These are phyloP conservation scores for Synanceia verrucosa DNA, from an alignment of 2,797 vertebrate genomes.

Conservation along the genomic window DNA sequence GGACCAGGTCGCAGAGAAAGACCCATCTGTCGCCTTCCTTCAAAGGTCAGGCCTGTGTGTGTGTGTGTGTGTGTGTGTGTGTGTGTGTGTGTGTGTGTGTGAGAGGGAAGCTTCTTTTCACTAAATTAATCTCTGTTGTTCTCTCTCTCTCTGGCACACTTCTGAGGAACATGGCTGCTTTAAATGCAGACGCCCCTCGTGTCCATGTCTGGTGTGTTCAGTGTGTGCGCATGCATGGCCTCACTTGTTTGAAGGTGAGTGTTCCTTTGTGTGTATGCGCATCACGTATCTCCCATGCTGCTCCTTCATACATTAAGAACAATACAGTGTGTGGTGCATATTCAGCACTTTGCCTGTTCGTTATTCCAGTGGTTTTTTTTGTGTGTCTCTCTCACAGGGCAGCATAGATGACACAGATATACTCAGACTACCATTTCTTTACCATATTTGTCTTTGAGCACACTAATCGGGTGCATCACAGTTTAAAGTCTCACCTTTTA, in stretches of 20 bases:
- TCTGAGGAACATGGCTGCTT: slow-evolving; percentile 59
- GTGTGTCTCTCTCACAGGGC: background rate
- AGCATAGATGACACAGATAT: background rate
- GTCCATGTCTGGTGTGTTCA: slow-evolving; percentile 56
- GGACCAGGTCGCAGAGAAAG: slow-evolving; percentile 74
- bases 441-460: slow-evolving; percentile 39
- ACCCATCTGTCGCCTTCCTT: slow-evolving; percentile 83
- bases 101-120: slow-evolving; percentile 65
- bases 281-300: slow-evolving; percentile 11
- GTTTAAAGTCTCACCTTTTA: slow-evolving; percentile 9
- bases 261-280: slow-evolving; percentile 5
- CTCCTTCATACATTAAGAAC: slow-evolving; percentile 10
- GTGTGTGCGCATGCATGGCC: slow-evolving; percentile 24
- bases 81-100: slow-evolving; percentile 36
- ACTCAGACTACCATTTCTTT: background rate
- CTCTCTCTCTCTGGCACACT: slow-evolving; percentile 70
- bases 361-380: slow-evolving; percentile 18
- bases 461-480: slow-evolving; percentile 5
- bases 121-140: slow-evolving; percentile 66
- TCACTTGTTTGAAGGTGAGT: slow-evolving; percentile 16
- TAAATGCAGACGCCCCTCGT: slow-evolving; percentile 61
- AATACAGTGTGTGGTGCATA: slow-evolving; percentile 28
- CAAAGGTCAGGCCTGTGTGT: slow-evolving; percentile 65
- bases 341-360: slow-evolving; percentile 21
- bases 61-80: slow-evolving; percentile 33